Evolutionary conservation across 1,140 invertebrate genomes (phyloP).

Genomic region (Gonioctena quinquepunctata): DNA sequence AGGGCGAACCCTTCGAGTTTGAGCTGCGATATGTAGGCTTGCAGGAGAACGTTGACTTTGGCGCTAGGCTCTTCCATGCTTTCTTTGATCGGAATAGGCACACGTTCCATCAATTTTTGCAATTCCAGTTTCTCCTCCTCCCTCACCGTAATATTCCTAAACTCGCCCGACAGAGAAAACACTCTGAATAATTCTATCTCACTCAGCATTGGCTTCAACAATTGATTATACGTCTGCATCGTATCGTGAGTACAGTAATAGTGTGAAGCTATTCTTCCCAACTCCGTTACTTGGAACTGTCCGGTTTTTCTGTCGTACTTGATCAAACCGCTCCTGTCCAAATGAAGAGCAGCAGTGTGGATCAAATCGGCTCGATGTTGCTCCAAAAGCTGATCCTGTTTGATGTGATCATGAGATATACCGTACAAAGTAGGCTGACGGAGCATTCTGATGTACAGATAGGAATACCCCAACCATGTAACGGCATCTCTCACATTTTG

Average conservation of each 20-base stretch:
- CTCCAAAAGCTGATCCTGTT: slow-evolving; percentile 84
- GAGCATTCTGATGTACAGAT: slow-evolving; percentile 92
- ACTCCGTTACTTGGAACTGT: slow-evolving; percentile 83
- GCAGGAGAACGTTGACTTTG: slow-evolving; percentile 93
- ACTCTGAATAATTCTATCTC: slow-evolving; percentile 99
- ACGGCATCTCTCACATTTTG: slow-evolving; percentile 95
- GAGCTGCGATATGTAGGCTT: slow-evolving; percentile 98
- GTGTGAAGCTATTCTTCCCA: slow-evolving; percentile 96
- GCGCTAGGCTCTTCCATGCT: slow-evolving; percentile 98
- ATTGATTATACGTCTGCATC: slow-evolving; percentile 95
- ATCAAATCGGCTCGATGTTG: slow-evolving; percentile 91
- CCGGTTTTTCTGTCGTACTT: slow-evolving; percentile 97
- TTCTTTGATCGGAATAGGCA: slow-evolving; percentile 99
- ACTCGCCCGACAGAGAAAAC: slow-evolving; percentile 96
- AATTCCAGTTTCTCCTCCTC: slow-evolving; percentile 99
- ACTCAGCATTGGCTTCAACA: slow-evolving; percentile 93
- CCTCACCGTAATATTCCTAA: slow-evolving; percentile 89
- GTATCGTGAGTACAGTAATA: slow-evolving; percentile 98
- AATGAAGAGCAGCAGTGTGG: slow-evolving; percentile 91
- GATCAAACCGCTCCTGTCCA: slow-evolving; percentile 90
- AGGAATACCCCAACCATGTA: slow-evolving; percentile 93
- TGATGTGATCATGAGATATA: slow-evolving; percentile 77
- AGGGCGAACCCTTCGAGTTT: slow-evolving; percentile 98
- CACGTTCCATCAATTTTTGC: slow-evolving; percentile 95
- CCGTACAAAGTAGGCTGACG: slow-evolving; percentile 87